These are phyloP conservation scores for Patiria pectinifera DNA, from an alignment of 53 echinoderm and acorn worm species.

Conservation along the genomic window DNA sequence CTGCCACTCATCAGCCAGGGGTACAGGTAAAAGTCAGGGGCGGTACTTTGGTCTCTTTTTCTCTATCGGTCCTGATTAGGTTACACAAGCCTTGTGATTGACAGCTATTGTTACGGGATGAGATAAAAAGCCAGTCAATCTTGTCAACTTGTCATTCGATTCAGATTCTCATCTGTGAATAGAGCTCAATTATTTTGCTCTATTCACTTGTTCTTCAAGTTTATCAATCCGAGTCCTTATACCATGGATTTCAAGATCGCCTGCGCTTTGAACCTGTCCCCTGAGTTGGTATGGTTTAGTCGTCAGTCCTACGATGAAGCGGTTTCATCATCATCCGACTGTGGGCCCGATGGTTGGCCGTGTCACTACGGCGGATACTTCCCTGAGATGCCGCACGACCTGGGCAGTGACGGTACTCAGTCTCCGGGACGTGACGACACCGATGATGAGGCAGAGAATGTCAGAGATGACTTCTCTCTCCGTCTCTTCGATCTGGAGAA, in stretches of 20 bases:
- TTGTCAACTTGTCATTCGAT: neutral
- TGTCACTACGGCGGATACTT: neutral
- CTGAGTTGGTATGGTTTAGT: conserved; percentile 42
- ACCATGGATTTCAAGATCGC: conserved; percentile 51
- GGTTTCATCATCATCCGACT: neutral
- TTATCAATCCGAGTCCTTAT: neutral
- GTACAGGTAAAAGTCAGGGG: neutral
- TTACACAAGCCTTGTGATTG: neutral
- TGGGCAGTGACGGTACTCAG: neutral
- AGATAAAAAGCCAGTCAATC: neutral
- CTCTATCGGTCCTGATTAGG: neutral
- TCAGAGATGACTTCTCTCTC: neutral
- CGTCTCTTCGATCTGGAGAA: neutral
- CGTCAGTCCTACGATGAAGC: conserved; percentile 43
- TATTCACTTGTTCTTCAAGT: neutral
- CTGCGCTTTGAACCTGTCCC: neutral
- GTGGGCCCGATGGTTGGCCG: neutral
- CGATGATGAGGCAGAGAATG: neutral
- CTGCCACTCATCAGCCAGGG: neutral
- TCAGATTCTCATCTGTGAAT: neutral
- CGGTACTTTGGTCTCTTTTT: neutral
- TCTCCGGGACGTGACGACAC: neutral
- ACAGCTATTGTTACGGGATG: neutral
- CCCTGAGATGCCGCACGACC: conserved; percentile 9
- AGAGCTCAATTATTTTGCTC: neutral